phyloP scores from a whole-genome alignment of 2,797 vertebrate genomes.

The Streptopelia turtur region DNA sequence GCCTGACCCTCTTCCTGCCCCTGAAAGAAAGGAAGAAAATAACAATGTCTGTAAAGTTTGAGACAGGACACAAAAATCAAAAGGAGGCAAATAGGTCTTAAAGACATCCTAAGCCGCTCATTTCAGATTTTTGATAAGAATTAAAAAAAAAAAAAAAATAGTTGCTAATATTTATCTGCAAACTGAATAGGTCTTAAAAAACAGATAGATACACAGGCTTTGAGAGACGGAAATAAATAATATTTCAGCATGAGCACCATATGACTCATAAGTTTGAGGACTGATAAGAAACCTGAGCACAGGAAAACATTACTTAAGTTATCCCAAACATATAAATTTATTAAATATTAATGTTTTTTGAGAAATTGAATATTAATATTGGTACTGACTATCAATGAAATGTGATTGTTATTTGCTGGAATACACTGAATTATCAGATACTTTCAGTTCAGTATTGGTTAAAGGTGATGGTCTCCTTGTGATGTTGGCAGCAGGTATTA shows the following conservation, averaged over 20 bases:
- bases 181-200: neutral
- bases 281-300: neutral
- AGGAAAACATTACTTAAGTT: neutral
- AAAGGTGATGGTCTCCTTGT: neutral
- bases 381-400: neutral
- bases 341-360: neutral
- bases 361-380: neutral
- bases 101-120: neutral
- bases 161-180: neutral
- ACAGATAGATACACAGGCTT: neutral
- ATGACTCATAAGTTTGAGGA: neutral
- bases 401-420: neutral
- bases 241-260: neutral
- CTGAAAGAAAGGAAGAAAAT: neutral
- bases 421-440: neutral
- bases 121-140: neutral
- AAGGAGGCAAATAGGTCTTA: conserved; percentile 5
- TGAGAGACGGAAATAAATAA: neutral
- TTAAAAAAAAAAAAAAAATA: neutral
- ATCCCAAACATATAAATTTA: neutral
- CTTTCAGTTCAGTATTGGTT: neutral
- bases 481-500: neutral
- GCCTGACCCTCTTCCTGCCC: neutral
- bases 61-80: conserved; percentile 11
- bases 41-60: neutral